Conservation (phyloP, 2,113 vertebrate genomes). For the Podilymbus podiceps region DNA sequence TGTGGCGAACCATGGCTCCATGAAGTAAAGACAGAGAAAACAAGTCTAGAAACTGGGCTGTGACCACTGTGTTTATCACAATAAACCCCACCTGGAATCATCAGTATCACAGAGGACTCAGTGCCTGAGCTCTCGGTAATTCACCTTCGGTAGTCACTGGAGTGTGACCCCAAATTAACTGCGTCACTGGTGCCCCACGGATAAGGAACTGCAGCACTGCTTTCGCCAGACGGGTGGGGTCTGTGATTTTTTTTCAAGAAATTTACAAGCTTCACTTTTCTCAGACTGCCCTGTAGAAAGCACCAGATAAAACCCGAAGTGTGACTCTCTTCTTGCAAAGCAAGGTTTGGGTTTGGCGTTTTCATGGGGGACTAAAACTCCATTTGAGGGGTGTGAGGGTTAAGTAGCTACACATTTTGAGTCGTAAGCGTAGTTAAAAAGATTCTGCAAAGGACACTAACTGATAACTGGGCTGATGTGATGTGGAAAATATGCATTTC, state of each 20-base stretch:
- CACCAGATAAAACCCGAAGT: not conserved
- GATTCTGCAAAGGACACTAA: constrained; percentile 47
- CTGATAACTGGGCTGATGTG: constrained; percentile 73
- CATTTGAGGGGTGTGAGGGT: not conserved
- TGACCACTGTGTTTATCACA: not conserved
- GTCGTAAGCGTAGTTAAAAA: not conserved
- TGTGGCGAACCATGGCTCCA: not conserved
- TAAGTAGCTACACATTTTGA: not conserved
- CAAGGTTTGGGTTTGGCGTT: not conserved
- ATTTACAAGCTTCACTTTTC: not conserved
- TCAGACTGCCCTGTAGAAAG: not conserved
- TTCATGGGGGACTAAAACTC: not conserved
- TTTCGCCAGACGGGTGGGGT: not conserved
- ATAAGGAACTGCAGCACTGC: not conserved
- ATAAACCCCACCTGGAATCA: not conserved
- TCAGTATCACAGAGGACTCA: not conserved
- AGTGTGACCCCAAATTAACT: not conserved
- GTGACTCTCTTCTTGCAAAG: not conserved
- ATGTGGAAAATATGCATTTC: constrained; percentile 86
- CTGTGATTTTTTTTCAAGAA: not conserved
- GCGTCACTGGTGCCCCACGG: rapidly evolving
- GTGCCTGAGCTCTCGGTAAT: not conserved
- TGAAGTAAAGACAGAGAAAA: not conserved
- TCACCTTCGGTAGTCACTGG: not conserved
- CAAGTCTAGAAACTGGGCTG: not conserved